phyloP scores from a whole-genome alignment of 2,113 vertebrate genomes.

The Acanthisitta chloris region DNA sequence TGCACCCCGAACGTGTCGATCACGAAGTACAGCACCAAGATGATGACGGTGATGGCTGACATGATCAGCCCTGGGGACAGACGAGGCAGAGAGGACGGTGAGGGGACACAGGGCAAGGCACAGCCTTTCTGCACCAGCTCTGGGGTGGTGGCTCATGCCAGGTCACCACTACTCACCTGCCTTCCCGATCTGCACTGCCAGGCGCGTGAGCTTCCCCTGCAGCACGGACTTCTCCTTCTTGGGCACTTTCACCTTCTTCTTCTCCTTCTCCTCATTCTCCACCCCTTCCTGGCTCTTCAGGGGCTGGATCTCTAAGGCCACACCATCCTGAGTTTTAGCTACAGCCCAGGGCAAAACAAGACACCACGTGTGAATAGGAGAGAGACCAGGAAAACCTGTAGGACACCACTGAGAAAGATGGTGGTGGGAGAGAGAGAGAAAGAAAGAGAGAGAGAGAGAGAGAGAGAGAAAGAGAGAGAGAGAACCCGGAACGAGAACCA shows the following conservation, averaged over 20 bases:
- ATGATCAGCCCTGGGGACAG: conserved; percentile 86
- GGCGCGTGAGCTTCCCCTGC: conserved; percentile 92
- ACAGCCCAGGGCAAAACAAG: conserved; percentile 56
- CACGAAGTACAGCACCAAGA: conserved; percentile 93
- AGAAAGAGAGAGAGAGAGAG: conserved; percentile 30
- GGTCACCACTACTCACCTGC: conserved; percentile 77
- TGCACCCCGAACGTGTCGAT: conserved; percentile 88
- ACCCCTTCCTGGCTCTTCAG: conserved; percentile 91
- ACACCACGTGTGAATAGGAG: conserved; percentile 59
- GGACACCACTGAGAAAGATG: conserved; percentile 42
- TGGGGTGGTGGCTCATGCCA: background rate
- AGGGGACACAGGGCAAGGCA: background rate
- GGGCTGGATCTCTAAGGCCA: conserved; percentile 95
- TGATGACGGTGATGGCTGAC: conserved; percentile 92
- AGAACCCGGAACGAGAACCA: conserved; percentile 43
- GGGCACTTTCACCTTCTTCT: conserved; percentile 86
- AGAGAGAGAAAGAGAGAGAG: conserved; percentile 41
- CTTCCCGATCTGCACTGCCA: conserved; percentile 96
- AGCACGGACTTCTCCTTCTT: conserved; percentile 98
- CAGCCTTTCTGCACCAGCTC: background rate
- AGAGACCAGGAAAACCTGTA: background rate
- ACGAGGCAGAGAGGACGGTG: conserved; percentile 56
- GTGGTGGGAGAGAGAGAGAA: conserved; percentile 8
- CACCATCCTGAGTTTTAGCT: conserved; percentile 97
- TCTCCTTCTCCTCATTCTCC: conserved; percentile 89